Percentiles rank a stretch among this genome's conserved stretches.
Conservation (phyloP, 2,888 invertebrate genomes). For the Diaphora mendica region DNA sequence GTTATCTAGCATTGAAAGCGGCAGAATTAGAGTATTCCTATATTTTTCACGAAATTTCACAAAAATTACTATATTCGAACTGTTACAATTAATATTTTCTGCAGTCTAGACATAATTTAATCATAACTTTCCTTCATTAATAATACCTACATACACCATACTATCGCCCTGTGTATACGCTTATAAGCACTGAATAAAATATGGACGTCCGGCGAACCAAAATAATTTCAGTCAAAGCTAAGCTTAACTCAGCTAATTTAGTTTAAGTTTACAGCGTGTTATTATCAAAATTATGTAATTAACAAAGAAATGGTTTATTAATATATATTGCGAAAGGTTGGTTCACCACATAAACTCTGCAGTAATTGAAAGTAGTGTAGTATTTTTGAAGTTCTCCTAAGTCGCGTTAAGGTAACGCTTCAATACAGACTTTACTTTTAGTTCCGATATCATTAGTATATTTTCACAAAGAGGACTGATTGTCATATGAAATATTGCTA, state of each 20-base stretch:
- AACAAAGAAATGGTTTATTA: background rate
- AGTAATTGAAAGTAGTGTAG: background rate
- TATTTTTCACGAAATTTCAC: too few relatives aligned
- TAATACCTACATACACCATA: background rate
- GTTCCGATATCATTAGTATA: too few relatives aligned
- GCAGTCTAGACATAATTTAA: background rate
- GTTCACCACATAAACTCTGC: background rate
- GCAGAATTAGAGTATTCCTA: background rate
- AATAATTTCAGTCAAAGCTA: background rate
- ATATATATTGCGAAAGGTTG: too few relatives aligned
- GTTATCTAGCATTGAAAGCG: background rate
- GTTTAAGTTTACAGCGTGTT: conserved; percentile 3
- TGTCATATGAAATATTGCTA: background rate
- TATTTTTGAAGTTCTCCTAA: background rate
- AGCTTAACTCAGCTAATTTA: background rate
- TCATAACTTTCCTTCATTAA: background rate
- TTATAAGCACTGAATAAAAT: conserved; percentile 2
- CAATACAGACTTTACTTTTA: background rate
- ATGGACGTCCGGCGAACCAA: background rate
- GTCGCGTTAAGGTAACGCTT: too few relatives aligned
- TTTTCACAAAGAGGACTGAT: too few relatives aligned
- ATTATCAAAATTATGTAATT: conserved; percentile 21
- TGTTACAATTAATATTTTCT: background rate
- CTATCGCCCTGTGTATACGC: background rate
- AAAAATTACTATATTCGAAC: too few relatives aligned